A percentile compares a stretch with the other conserved stretches of the same genome.
Conservation (phyloP, 1,140 invertebrate genomes). For the Venturia canescens region DNA sequence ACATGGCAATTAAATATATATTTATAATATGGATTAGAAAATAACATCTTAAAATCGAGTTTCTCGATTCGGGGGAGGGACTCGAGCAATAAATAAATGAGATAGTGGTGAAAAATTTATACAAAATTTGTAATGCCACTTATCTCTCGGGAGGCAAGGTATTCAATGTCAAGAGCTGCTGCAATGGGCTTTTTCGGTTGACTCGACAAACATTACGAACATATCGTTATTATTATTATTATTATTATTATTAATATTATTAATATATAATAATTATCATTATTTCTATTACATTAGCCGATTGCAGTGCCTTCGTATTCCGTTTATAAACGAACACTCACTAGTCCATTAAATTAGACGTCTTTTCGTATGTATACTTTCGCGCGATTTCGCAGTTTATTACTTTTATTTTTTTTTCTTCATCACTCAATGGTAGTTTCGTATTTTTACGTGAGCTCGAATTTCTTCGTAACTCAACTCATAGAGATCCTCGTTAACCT, state of each 20-base stretch:
- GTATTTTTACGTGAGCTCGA: background rate
- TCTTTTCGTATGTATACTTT: conserved; percentile 52
- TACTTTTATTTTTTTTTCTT: background rate
- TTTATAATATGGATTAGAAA: conserved; percentile 19
- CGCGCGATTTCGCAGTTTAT: conserved; percentile 41
- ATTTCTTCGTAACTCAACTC: background rate
- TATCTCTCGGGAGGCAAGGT: conserved; percentile 18
- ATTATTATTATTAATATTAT: background rate
- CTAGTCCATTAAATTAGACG: conserved; percentile 45
- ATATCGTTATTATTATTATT: conserved; percentile 2
- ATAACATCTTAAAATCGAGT: conserved; percentile 29
- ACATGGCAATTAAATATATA: background rate
- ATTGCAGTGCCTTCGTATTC: conserved; percentile 7
- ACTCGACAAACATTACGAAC: conserved; percentile 3
- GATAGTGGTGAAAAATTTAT: conserved; percentile 53
- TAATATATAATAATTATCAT: background rate
- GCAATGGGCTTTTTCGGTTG: conserved; percentile 21
- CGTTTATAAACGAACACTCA: conserved; percentile 47
- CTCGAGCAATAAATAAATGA: conserved; percentile 40
- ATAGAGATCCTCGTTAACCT: background rate
- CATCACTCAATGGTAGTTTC: background rate
- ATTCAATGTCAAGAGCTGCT: conserved; percentile 21
- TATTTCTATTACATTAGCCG: background rate
- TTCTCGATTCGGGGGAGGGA: background rate
- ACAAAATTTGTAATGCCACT: conserved; percentile 46